Base-by-base conservation (phyloP, 2,113 vertebrate genomes). In the Limanda limanda region DNA sequence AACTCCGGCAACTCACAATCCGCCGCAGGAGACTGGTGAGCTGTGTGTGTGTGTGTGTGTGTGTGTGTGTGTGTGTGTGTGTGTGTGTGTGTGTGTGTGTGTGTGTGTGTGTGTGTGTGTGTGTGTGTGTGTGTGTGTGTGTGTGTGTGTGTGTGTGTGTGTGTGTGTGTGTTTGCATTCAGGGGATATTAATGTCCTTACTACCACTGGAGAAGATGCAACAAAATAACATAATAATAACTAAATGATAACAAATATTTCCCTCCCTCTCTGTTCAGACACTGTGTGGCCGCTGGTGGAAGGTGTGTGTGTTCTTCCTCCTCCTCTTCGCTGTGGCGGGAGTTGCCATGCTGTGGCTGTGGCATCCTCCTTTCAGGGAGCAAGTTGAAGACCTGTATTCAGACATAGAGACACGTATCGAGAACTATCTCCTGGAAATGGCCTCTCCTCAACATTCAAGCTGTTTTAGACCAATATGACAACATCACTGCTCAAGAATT, bases 391-490 rank as follows among this genome's bases (percentile, higher is more conserved):
- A 90, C 56, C 42, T 94, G 21, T 94, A 89, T 82, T 81, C 81
- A 12, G 87, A 85, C 71, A 81, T 95, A 60, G 72, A 88, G 73
- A 70, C 86, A 21, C 84, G 82, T 18, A 68, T 95, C 0, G 85
- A 94, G 72, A 74, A 93, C 54, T 94, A 93, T 89, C 86, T 94
- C 21, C 61, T 89, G 62, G 70, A 89, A 75, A 84, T 87, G 86
- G 85, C 85, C 8, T 91, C 89, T 24, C 74, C 91, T 68, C 80
- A 55, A 81, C 58, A 91, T 61, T 69, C 87, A 1, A 74, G 82
- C 69, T 93, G 92, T 88, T 91, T 93, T 68, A 89, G 85, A 88
- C 94, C 94, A 15, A 89, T 95, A 82, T 95, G 92, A 95, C 17
- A 2, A 24, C 14, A 15, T 40, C 35, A 59, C 65, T 62, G 18